These are phyloP conservation scores for Strix occidentalis DNA, from an alignment of 2,797 vertebrate genomes.

Conservation along the genomic window DNA sequence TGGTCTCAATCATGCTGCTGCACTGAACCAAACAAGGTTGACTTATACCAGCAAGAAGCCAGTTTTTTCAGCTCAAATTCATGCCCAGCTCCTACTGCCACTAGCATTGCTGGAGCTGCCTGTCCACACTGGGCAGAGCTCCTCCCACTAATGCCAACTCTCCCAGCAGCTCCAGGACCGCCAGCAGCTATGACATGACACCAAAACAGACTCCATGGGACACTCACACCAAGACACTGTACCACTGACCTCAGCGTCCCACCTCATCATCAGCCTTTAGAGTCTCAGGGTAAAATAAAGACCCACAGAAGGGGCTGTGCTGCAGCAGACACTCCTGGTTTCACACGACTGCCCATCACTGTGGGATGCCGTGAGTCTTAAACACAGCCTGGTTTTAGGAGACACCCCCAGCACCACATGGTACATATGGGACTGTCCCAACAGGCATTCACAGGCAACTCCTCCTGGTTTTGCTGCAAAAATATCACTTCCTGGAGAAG, in stretches of 20 bases:
- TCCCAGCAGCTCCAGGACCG: neutral
- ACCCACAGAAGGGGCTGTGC: neutral
- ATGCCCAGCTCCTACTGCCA: neutral
- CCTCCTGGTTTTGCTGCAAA: neutral
- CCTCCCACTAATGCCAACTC: neutral
- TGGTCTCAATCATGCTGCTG: neutral
- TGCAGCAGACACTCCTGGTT: neutral
- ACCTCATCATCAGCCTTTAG: neutral
- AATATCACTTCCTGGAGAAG: neutral
- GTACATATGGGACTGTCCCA: neutral
- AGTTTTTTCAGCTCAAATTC: neutral
- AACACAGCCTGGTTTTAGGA: neutral
- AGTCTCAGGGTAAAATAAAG: neutral
- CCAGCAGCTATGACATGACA: neutral
- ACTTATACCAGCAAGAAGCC: neutral
- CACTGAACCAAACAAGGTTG: neutral
- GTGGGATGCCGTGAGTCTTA: too few relatives aligned
- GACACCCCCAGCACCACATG: neutral
- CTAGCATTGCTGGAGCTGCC: neutral
- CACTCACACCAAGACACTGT: neutral
- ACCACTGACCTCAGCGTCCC: fast-evolving
- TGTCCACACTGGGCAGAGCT: neutral
- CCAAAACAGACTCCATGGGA: neutral
- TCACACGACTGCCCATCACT: fast-evolving
- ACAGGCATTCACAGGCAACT: neutral